A percentile compares a stretch with the other conserved stretches of the same genome.
Evolutionary conservation across 1,140 invertebrate genomes (phyloP).

Genomic region (Cotesia glomerata): DNA sequence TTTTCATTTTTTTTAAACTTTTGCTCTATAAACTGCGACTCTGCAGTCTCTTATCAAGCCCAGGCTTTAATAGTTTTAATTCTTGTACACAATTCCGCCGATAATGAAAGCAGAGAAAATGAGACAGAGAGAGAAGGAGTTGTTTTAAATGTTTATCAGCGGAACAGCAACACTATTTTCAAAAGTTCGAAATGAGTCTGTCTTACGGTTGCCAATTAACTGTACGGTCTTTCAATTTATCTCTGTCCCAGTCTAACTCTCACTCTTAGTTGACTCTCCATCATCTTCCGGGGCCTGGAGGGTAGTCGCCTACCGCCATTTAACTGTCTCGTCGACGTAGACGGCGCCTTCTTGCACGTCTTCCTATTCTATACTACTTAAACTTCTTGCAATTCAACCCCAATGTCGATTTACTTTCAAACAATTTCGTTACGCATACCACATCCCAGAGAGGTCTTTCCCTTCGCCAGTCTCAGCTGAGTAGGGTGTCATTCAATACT

Average conservation of each 20-base stretch:
- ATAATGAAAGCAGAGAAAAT: background rate
- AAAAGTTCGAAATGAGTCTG: no score
- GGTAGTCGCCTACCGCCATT: background rate
- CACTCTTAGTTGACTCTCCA: background rate
- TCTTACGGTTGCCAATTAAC: no score
- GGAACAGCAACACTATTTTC: no score
- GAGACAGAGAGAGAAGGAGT: background rate
- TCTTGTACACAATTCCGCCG: no score
- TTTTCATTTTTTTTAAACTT: background rate
- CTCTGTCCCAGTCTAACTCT: no score
- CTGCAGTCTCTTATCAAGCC: background rate
- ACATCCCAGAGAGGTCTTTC: no score
- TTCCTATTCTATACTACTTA: background rate
- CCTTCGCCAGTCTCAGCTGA: no score
- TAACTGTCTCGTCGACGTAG: background rate
- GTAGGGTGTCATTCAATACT: no score
- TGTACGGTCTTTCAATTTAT: no score
- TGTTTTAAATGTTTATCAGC: no score
- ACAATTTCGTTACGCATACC: slow-evolving; percentile 1
- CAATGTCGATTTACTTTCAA: background rate
- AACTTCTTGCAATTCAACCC: background rate
- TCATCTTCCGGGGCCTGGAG: background rate
- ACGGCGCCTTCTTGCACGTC: background rate
- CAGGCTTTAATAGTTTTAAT: background rate
- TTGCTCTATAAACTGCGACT: background rate